These are phyloP conservation scores for Puma concolor DNA, from an alignment of 2,113 vertebrate genomes.

Conservation along the genomic window DNA sequence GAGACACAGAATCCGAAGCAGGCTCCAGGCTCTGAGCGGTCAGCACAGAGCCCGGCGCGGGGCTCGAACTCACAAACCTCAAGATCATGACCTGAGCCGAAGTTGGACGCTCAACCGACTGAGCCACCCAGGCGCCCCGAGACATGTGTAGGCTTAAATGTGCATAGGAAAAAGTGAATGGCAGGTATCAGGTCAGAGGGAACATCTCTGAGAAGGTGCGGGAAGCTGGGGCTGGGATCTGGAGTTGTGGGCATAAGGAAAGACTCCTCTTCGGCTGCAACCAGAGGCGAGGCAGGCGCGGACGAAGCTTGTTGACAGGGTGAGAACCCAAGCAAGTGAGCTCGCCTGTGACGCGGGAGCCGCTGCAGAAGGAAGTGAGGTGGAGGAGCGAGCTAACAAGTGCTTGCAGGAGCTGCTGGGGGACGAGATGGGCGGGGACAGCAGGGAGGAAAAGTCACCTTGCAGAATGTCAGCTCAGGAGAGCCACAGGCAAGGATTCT, in stretches of 20 bases:
- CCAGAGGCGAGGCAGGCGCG: background rate
- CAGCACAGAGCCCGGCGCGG: no score
- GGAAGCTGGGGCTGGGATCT: rapidly evolving
- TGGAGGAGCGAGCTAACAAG: rapidly evolving
- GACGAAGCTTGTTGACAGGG: rapidly evolving
- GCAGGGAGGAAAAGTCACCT: background rate
- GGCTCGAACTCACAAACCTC: no score
- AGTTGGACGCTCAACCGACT: no score
- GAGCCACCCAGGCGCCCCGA: no score
- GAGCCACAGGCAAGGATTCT: background rate
- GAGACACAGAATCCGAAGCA: no score
- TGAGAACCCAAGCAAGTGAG: background rate
- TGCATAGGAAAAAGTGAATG: background rate
- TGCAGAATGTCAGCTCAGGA: background rate
- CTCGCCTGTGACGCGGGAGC: background rate
- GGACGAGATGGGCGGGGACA: background rate
- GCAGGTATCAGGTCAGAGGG: background rate
- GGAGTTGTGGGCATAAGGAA: background rate
- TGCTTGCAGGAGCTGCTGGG: background rate
- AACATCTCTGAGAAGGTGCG: background rate
- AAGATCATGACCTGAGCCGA: no score
- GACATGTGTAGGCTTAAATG: background rate
- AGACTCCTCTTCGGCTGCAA: background rate
- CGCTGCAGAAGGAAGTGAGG: no score
- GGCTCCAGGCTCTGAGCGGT: no score